Evolutionary conservation across 1,140 invertebrate species (phyloP), one percentile per base, ranked within the genome.

Genomic region (Heliconius eleuchia): DNA sequence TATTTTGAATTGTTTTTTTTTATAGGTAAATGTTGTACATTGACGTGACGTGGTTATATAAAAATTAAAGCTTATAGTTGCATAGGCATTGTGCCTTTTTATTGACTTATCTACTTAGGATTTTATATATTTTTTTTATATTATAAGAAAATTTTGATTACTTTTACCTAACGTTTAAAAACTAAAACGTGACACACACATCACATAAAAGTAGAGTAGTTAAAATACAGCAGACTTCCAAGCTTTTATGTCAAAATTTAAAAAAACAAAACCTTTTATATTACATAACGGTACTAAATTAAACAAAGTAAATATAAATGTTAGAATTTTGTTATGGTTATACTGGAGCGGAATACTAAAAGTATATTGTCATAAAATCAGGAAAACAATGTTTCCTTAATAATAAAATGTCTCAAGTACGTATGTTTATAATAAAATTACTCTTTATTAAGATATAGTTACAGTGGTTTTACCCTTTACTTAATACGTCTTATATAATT

Each of bases 381-480:
- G 60, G 23, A 66, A 66, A 66, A 16, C 60, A 66, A 16, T 66
- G 60, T 66, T 66, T 66, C 60, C 60, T 66, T 66, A 27, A 16
- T 66, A 66, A 30, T 30, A 66, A 66, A 66, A 66, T 66, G 11
- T 66, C 60, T 66, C 3, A 66, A 66, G 60, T 66, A 66, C 27
- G 60, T 66, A 66, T 5, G 13, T 30, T 30, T 66, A 66, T 66
- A 66, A 66, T 66, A 66, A 66, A 66, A 66, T 66, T 30, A 16
- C 27, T 66, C 27, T 30, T 66, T 16, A 30, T 66, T 66, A 23
- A 66, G 60, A 66, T 66, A 27, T 16, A 66, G 60, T 66, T 30
- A 66, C 60, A 16, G n/a, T 66, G 60, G 60, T 30, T 66, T 66
- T 66, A 66, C 60, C 60, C 60, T 66, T 66, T 66, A 66, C 5